These are phyloP conservation scores for Drosophila orena DNA, from an alignment of 1,140 invertebrate genomes.

Conservation along the genomic window DNA sequence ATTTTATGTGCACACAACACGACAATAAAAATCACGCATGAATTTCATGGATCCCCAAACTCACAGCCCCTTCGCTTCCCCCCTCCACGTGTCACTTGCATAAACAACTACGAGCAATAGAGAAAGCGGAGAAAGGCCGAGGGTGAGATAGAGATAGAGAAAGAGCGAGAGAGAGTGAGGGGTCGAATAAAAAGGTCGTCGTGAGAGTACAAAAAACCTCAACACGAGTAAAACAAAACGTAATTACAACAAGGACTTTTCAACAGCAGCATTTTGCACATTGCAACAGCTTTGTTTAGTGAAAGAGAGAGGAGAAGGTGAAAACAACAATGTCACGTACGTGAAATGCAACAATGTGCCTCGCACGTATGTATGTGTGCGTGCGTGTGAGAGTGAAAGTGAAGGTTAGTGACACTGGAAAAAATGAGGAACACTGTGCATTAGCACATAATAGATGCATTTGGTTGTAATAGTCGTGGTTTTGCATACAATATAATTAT, in stretches of 20 bases:
- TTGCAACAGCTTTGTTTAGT: constrained; percentile 60
- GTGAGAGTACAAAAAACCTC: constrained; percentile 73
- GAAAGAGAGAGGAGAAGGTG: constrained; percentile 7
- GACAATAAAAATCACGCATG: constrained; percentile 82
- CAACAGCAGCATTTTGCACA: constrained; percentile 60
- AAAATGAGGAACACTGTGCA: background rate
- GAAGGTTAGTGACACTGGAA: constrained; percentile 60
- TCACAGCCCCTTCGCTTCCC: constrained; percentile 23
- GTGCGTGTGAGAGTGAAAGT: constrained; percentile 63
- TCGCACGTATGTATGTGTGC: constrained; percentile 18
- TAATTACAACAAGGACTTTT: constrained; percentile 81
- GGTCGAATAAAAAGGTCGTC: constrained; percentile 59
- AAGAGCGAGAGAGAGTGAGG: constrained; percentile 12
- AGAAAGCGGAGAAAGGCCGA: constrained; percentile 9
- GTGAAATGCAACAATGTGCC: constrained; percentile 78
- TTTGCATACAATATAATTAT: too few relatives aligned
- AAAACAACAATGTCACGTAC: constrained; percentile 55
- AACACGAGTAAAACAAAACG: constrained; percentile 83
- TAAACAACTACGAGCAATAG: constrained; percentile 51
- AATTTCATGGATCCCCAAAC: constrained; percentile 72
- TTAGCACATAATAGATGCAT: background rate
- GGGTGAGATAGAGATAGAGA: constrained; percentile 7
- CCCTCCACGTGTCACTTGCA: constrained; percentile 61
- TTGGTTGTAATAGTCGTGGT: background rate
- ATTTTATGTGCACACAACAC: constrained; percentile 79